Base-by-base conservation (phyloP, 2,888 invertebrate species). In the Chloroclystis v-ata region DNA sequence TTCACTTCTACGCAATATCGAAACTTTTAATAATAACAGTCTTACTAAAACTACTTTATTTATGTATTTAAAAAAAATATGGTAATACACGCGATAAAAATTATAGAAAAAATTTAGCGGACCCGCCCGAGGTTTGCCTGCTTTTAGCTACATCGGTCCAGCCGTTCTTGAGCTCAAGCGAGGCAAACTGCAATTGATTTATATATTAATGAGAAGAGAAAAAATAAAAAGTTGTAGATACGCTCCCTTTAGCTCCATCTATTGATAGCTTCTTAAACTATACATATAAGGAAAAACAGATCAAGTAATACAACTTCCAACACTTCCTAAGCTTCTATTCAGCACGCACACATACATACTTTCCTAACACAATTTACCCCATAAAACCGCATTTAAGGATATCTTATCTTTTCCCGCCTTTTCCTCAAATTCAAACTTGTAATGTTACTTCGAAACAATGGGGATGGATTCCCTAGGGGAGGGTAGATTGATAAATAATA, bases 301-400 rank as follows among this genome's bases (percentile, higher is more conserved):
- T 29, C 28, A 43, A 35, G 26, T 40, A 25, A 30, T 39, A 37
- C 11, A 43, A 40, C 39, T 25, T 28, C 28, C 28, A 32, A n/a
- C n/a, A n/a, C n/a, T 16, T 25, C 16, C 20, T 10, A 44, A 43
- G 39, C 30, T 16, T 25, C 40, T 43, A 54, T 59, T 54, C 44
- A 45, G 44, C 56, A 43, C 47, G 47, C 50, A 52, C 56, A 58
- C 46, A 54, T 55, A 33, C 3, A 16, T 20, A 16, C 9, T 8
- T 26, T 49, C 45, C 47, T 38, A 49, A 52, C 49, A 48, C 46
- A 51, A 49, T 55, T 57, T 41, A 38, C 7, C 33, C 52, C 49
- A 58, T 58, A 54, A 54, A 57, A 48, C 54, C 55, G 37, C 52
- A 53, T 49, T 49, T 46, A 48, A 38, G 52, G 57, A 56, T 56